Evolutionary conservation across 2,113 vertebrate genomes (phyloP).

Genomic region (Ceratotherium simum): DNA sequence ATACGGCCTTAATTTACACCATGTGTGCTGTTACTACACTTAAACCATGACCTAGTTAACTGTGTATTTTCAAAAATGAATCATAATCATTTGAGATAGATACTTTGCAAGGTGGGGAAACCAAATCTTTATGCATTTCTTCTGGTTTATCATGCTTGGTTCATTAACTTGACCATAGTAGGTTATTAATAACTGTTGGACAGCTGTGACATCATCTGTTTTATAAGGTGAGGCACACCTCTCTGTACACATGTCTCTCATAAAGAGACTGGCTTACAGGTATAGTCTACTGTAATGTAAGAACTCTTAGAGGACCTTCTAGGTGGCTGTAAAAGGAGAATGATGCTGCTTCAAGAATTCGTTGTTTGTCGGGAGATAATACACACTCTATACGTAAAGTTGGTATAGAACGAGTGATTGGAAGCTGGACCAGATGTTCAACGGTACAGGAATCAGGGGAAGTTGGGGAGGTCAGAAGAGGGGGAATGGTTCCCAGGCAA

Average conservation of each 20-base stretch:
- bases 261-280: not conserved
- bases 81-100: not conserved
- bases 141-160: not conserved
- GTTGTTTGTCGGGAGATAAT: not conserved
- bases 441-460: not conserved
- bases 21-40: not conserved
- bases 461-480: not conserved
- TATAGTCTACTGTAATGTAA: not conserved
- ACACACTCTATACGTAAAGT: not conserved
- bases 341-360: not conserved
- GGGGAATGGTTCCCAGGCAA: not conserved
- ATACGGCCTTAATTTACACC: not conserved
- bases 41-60: not conserved
- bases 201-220: not conserved
- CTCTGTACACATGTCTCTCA: not conserved
- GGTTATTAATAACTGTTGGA: not conserved
- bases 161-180: not conserved
- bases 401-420: not conserved
- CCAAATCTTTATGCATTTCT: not conserved
- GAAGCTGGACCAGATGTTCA: not conserved
- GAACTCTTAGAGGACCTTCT: not conserved
- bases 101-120: not conserved
- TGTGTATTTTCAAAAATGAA: not conserved
- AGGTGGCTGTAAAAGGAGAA: not conserved
- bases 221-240: not conserved